Evolutionary conservation across 2,888 invertebrate species (phyloP).

Genomic region (Cyclophora albipunctata): DNA sequence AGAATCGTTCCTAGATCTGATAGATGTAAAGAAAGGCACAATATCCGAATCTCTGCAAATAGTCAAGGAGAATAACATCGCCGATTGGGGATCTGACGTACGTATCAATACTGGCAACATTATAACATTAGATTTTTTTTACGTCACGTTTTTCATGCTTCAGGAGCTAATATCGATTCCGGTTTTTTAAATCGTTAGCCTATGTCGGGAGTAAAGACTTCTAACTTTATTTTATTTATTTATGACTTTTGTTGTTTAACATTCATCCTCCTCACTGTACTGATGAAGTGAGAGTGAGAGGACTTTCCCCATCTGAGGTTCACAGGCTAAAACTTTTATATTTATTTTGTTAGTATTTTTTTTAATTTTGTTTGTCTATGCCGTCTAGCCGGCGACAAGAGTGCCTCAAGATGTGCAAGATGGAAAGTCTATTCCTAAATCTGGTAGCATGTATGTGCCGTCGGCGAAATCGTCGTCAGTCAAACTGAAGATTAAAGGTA

Average conservation of each 20-base stretch:
- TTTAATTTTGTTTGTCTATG: conserved; percentile 11
- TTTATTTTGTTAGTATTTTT: conserved; percentile 2
- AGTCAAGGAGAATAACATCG: conserved; percentile 83
- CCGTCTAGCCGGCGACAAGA: conserved; percentile 55
- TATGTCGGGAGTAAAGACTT: no score
- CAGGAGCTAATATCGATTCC: no score
- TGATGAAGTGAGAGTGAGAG: no score
- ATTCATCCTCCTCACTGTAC: no score
- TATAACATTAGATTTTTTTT: no score
- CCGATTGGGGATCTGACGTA: conserved; percentile 90
- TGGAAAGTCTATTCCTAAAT: conserved; percentile 71
- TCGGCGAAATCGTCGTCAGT: conserved; percentile 51
- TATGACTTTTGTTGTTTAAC: no score
- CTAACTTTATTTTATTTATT: no score
- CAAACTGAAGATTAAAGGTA: conserved; percentile 66
- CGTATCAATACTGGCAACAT: conserved; percentile 31
- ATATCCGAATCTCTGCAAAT: conserved; percentile 77
- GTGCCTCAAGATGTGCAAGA: conserved; percentile 73
- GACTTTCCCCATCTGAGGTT: no score
- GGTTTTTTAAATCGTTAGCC: no score
- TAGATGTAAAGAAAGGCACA: conserved; percentile 73
- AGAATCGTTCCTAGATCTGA: conserved; percentile 82
- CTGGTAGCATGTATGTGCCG: conserved; percentile 76
- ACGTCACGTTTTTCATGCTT: no score
- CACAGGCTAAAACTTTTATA: no score